Evolutionary conservation across 2,888 invertebrate genomes (phyloP).

Genomic region (Shargacucullia verbasci): DNA sequence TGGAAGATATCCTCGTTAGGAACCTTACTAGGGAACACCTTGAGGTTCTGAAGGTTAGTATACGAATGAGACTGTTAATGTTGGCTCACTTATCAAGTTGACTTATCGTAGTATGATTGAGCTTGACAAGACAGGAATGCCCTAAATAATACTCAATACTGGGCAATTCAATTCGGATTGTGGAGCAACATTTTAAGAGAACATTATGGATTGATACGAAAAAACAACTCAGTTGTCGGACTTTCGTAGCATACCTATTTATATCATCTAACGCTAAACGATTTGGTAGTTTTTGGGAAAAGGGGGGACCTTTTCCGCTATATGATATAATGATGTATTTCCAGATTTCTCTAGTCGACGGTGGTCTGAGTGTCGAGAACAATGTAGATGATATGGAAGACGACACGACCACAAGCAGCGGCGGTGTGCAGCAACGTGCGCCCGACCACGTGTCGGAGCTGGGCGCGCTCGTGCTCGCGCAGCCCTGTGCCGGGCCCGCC

Average conservation of each 20-base stretch:
- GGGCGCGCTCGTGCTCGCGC: conserved; percentile 92
- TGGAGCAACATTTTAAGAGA: too few species aligned
- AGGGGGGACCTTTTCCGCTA: too few species aligned
- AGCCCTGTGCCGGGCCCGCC: conserved; percentile 74
- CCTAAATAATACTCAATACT: too few species aligned
- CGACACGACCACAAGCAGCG: conserved; percentile 60
- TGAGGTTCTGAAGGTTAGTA: conserved; percentile 92
- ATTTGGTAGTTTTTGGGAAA: too few species aligned
- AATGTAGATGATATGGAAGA: conserved; percentile 93
- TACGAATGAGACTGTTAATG: neutral
- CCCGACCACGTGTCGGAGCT: conserved; percentile 94
- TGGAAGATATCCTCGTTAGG: conserved; percentile 95
- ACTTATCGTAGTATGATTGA: too few species aligned
- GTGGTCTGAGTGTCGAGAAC: conserved; percentile 81
- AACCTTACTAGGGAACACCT: conserved; percentile 96
- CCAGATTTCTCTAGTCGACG: conserved; percentile 92
- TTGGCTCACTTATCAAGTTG: too few species aligned
- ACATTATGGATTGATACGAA: too few species aligned
- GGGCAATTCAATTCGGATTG: too few species aligned
- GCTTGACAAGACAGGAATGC: too few species aligned
- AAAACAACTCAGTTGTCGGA: too few species aligned
- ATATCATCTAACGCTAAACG: too few species aligned
- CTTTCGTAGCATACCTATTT: too few species aligned
- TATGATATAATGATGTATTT: neutral
- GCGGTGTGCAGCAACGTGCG: conserved; percentile 77